Base-by-base conservation (phyloP, 2,888 invertebrate genomes). In the Hoplodrina ambigua region DNA sequence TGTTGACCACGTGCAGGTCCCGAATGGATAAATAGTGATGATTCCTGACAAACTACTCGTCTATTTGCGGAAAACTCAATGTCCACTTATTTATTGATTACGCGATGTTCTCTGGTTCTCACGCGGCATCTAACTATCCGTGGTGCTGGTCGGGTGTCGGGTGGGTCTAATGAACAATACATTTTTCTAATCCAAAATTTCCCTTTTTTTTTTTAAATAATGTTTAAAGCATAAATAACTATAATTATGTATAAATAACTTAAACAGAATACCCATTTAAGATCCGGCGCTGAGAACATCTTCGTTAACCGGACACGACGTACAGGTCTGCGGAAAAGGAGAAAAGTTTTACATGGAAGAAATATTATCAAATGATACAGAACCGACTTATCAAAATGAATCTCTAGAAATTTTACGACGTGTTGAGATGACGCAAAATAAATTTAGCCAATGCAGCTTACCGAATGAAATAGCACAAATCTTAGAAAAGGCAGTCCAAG, bases 261-360 rank as follows among this genome's bases (percentile, higher is more conserved):
- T 13, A 30, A 49, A 49, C 30, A 30, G 30, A 19, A 8, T 59
- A 59, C 46, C 17, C 10, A 7, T 59, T 59, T 49, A 59, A 59
- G 59, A 49, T 59, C 2, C 49, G 46, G 49, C 4, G 46, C 25
- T 44, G 58, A 58, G 10, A 58, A 17, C n/a, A 49, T n/a, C 49
- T 49, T 49, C 8, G n/a, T 13, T 30, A 10, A 46, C 6, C n/a
- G 30, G 17, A 46, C 25, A 19, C 20, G 58, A 7, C 1, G n/a
- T 4, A 33, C 33, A 33, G 33, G 49, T 19, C 15, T 60, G 33
- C 19, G 49, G 50, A 10, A 60, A 50, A 50, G 33, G 60, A 33
- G 49, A 19, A 33, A 7, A 19, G 25, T 25, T 54, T 46, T 46
- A 46, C 46, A 46, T 46, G 46, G 46, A 46, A 17, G 46, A 46